Percentiles rank a stretch among this genome's conserved stretches.
Conservation (phyloP, 2,888 invertebrate species). For the Seira ritae region DNA sequence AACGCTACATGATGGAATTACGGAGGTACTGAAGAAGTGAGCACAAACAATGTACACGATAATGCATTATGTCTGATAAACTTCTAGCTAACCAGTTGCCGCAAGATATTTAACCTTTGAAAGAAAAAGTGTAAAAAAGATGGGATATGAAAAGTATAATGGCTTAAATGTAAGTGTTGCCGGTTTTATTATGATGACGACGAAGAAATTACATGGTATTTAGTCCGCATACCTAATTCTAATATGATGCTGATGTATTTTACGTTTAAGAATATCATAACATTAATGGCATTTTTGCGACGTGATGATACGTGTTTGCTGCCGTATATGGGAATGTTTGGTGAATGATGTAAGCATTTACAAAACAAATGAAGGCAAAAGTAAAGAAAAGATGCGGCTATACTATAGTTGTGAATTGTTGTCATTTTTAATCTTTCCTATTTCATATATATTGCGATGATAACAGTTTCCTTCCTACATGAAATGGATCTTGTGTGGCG, state of each 20-base stretch:
- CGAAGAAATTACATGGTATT: conserved; percentile 41
- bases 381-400: not conserved
- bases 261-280: not conserved
- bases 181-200: conserved; percentile 20
- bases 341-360: conserved; percentile 40
- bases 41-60: too few relatives aligned
- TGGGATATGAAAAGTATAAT: not conserved
- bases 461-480: too few relatives aligned
- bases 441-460: too few relatives aligned
- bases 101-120: too few relatives aligned
- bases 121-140: not conserved
- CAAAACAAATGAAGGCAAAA: not conserved
- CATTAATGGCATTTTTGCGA: too few relatives aligned
- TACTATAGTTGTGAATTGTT: conserved; percentile 31
- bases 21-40: too few relatives aligned
- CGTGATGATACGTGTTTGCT: conserved; percentile 12
- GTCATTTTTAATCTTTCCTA: conserved; percentile 47
- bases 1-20: too few relatives aligned
- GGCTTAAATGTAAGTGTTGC: not conserved
- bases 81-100: too few relatives aligned
- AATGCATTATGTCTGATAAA: too few relatives aligned
- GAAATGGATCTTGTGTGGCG: too few relatives aligned
- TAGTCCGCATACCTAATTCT: conserved; percentile 3
- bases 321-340: conserved; percentile 59
- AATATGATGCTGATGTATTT: conserved; percentile 22